Conservation (phyloP, 1,140 invertebrate species). For the Drosophila punjabiensis region DNA sequence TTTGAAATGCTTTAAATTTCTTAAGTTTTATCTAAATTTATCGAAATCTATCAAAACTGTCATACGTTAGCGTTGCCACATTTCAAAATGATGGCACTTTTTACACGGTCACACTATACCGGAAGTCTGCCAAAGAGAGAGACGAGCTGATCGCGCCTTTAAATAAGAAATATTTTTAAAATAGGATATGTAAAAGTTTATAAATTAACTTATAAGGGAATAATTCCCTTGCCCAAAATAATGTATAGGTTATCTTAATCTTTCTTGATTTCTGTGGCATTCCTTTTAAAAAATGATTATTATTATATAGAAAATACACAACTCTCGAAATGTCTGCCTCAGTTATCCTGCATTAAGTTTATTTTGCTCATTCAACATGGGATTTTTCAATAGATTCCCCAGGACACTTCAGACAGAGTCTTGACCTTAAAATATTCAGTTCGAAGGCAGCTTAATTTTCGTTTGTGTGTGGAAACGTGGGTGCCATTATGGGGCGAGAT, state of each 20-base stretch:
- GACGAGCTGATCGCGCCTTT: too few relatives aligned
- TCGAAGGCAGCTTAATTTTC: constrained; percentile 3
- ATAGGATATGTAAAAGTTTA: accelerated
- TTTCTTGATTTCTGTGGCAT: background rate
- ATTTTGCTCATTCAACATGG: background rate
- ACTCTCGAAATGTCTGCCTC: too few relatives aligned
- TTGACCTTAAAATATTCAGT: background rate
- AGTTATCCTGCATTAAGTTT: background rate
- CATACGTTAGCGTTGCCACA: background rate
- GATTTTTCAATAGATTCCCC: constrained; percentile 1
- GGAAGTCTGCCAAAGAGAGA: background rate
- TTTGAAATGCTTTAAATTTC: background rate
- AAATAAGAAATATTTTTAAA: background rate
- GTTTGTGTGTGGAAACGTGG: constrained; percentile 1
- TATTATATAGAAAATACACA: background rate
- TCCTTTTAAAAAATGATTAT: background rate
- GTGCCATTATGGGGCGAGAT: constrained; percentile 49
- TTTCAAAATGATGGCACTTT: too few relatives aligned
- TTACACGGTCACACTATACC: background rate
- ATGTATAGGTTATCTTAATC: background rate
- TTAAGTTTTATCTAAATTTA: background rate
- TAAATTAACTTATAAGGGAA: background rate
- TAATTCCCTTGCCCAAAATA: background rate
- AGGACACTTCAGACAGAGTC: background rate
- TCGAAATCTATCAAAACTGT: background rate